Evolutionary conservation across 1,140 invertebrate species (phyloP), one percentile per base, ranked within the genome.

Genomic region (Metaphire vulgaris): DNA sequence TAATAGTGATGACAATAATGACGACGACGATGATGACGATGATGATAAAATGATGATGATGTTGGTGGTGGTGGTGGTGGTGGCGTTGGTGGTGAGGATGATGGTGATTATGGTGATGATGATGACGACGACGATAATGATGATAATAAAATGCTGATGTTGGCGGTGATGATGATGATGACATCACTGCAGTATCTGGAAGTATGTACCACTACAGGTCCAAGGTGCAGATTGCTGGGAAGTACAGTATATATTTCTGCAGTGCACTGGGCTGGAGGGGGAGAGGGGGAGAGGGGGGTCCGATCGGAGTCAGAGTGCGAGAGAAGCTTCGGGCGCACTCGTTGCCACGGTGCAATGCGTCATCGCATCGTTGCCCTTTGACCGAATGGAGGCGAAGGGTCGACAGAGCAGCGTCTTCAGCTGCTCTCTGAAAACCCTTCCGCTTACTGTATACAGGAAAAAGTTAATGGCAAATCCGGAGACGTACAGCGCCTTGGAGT

Each of bases 341-440:
- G 41, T 56, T 6, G 41, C 41, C 41, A 56, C 21, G 41, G 41
- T 56, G 41, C 41, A 56, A 21, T 56, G 41, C 6, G 41, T 56
- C 41, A 56, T 56, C 41, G 41, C 21, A 12, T 21, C 41, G 41
- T 56, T 69, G 2, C 69, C n/a, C 2, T 29, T 71, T 30, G 69
- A 28, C n/a, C 26, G 1, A 16, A 16, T 32, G 2, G 69, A 16
- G 1, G 1, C n/a, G 2, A 33, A 71, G 0, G 69, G 28, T 2
- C 1, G 69, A 28, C 72, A 73, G 28, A 73, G 28, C 16, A 73
- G 32, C 28, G 33, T 73, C 72, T 30, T 67, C 56, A 74, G 26
- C 41, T 74, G 74, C 16, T 74, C 41, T 28, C 74, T 28, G 74
- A 74, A 74, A 29, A 74, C 65, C n/a, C 74, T n/a, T 31, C 74